phyloP scores from a whole-genome alignment of 2,113 vertebrate genomes.

The Gobio gobio region DNA sequence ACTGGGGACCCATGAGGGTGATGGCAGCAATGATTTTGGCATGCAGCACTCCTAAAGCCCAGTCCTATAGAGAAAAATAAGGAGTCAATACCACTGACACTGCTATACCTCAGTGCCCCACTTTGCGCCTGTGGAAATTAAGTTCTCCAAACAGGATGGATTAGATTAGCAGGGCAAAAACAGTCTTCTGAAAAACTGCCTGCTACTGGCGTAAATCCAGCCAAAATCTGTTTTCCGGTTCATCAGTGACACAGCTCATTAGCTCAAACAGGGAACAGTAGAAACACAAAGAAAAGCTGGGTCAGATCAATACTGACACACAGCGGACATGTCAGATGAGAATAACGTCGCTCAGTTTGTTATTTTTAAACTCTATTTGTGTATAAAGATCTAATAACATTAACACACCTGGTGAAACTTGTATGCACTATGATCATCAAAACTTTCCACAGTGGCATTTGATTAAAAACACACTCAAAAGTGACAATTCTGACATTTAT shows the following conservation, averaged over 20 bases:
- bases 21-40: slow-evolving; percentile 99
- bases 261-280: neutral
- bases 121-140: slow-evolving; percentile 4
- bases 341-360: neutral
- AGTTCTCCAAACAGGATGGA: slow-evolving; percentile 7
- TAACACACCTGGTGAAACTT: neutral
- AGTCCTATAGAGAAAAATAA: slow-evolving; percentile 79
- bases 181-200: neutral
- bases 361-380: neutral
- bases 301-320: slow-evolving; percentile 16
- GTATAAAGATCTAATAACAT: neutral
- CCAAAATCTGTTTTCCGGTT: neutral
- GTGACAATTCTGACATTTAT: neutral
- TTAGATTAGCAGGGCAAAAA: neutral
- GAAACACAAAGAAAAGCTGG: neutral
- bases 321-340: neutral
- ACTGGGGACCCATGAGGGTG: slow-evolving; percentile 98
- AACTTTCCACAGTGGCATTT: neutral
- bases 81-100: neutral
- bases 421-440: neutral
- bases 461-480: neutral
- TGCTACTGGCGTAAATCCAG: neutral
- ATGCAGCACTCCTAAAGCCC: slow-evolving; percentile 98
- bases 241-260: slow-evolving; percentile 25
- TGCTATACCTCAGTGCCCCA: neutral